Conservation (phyloP, 64 coral and sea anemone species). For the Hydrozoanthus tunicans region DNA sequence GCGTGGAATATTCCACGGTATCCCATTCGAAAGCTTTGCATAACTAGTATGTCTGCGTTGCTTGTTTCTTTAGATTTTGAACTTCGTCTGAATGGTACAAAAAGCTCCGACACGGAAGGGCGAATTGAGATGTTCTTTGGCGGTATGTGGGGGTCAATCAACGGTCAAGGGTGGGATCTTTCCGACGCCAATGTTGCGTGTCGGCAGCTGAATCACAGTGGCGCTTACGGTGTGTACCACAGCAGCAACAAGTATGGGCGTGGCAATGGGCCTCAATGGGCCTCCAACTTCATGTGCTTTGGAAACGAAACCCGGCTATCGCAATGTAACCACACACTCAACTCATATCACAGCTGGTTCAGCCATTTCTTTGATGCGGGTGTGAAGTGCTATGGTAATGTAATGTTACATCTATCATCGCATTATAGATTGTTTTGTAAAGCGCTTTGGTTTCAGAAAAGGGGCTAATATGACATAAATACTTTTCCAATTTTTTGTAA, state of each 20-base stretch:
- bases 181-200: conserved; percentile 30
- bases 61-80: conserved; percentile 14
- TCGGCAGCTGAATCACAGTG: conserved; percentile 24
- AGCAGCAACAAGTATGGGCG: conserved; percentile 20
- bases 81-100: conserved; percentile 45
- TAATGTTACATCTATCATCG: background rate
- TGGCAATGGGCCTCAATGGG: conserved; percentile 44
- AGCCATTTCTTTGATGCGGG: conserved; percentile 10
- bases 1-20: no score
- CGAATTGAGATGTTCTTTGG: conserved; percentile 15
- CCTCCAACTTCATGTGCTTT: conserved; percentile 21
- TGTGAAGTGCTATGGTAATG: conserved; percentile 42
- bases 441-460: background rate
- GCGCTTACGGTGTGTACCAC: background rate
- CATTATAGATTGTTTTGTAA: background rate
- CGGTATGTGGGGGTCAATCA: conserved; percentile 33
- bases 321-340: conserved; percentile 40
- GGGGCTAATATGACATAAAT: no score
- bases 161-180: conserved; percentile 20
- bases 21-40: no score
- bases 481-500: no score
- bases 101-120: conserved; percentile 13
- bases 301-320: conserved; percentile 42
- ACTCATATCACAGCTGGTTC: background rate
- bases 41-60: background rate